Evolutionary conservation across 2,888 invertebrate genomes (phyloP), one percentile per base, ranked within the genome.

Genomic region (Cryptus viduatorius): DNA sequence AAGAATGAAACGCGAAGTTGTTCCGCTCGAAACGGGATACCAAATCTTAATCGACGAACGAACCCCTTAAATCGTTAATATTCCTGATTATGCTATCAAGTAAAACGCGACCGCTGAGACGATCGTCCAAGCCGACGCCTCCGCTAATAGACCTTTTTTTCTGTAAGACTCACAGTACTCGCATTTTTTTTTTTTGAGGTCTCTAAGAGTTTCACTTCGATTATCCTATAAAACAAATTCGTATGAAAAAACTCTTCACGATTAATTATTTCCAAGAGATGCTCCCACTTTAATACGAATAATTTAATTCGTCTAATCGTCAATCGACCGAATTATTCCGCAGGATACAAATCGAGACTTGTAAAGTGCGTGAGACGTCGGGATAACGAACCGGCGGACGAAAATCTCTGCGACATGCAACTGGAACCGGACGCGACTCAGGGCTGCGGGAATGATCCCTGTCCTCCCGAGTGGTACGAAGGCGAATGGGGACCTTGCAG

Each of bases 401-500:
- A 96, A 3, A 95, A 95, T 59, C 95, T 98, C 7, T 99, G 99
- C 93, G 97, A 98, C 92, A 95, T 95, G 0, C 95, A 95, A 46
- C 94, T 96, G 69, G 96, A 96, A 94, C 99, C 98, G 0, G 94
- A 94, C 0, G 95, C 95, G 59, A 96, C 95, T 77, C 96, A 97
- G 91, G 94, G 95, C 4, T 99, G 98, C 92, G 97, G 96, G 88
- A 95, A 95, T 4, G 95, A 96, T 12, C 95, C 97, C 0, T 98
- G 99, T 93, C 96, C 96, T 3, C 96, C 98, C 0, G 95, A 95
- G 91, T 99, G 98, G 98, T 95, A 96, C 37, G 95, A 95, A 68
- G 96, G 96, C 3, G 94, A 95, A 56, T 99, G 99, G 98, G 95
- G 96, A 1, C 95, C 96, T 53, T 99, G 99, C 93, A 97, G 97